Conservation (phyloP, 2,797 vertebrate species). For the Babyrousa celebensis region DNA sequence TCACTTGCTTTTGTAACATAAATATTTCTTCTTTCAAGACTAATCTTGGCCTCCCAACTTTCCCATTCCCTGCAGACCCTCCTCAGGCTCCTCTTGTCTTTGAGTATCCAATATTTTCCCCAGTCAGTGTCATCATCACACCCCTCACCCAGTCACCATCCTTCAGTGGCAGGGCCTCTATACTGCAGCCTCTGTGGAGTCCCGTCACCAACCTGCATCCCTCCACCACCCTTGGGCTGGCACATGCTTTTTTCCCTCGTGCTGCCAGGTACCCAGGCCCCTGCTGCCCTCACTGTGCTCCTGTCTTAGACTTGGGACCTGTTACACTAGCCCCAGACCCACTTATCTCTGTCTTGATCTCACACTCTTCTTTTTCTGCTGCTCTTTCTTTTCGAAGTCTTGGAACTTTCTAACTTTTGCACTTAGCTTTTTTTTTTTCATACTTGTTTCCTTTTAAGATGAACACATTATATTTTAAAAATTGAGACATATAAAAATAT, state of each 20-base stretch:
- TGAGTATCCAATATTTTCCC: not conserved
- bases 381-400: not conserved
- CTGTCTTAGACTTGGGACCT: not conserved
- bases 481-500: not conserved
- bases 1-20: not conserved
- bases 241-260: not conserved
- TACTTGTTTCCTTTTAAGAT: not conserved
- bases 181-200: rapidly evolving
- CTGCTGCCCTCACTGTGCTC: not conserved
- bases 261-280: not conserved
- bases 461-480: not conserved
- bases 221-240: not conserved
- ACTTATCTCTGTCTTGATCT: not conserved
- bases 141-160: not conserved
- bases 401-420: not conserved
- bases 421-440: not conserved
- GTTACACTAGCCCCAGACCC: not conserved
- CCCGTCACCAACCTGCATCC: not conserved
- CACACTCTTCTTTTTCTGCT: not conserved
- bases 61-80: not conserved
- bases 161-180: not conserved
- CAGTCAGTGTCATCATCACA: rapidly evolving
- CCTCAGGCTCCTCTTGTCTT: not conserved
- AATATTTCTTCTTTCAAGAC: not conserved
- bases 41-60: not conserved